Evolutionary conservation across 2,113 vertebrate genomes (phyloP).

Genomic region (Cacatua alba): DNA sequence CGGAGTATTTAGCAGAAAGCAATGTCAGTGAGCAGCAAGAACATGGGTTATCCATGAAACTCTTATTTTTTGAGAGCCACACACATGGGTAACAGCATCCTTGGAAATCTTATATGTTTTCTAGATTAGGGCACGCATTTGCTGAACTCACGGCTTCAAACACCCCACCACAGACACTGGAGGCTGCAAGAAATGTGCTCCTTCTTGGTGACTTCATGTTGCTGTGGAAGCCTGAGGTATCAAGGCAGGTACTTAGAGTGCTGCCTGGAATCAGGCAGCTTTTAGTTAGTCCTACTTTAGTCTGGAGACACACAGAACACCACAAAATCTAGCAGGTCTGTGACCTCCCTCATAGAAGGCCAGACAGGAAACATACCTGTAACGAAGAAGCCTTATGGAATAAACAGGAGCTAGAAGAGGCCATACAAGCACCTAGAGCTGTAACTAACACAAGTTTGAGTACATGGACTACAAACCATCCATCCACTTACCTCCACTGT

Average conservation of each 20-base stretch:
- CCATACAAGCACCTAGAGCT: neutral
- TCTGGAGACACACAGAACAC: neutral
- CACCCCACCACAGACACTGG: accelerated
- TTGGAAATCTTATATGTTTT: neutral
- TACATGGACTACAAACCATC: neutral
- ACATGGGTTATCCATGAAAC: accelerated
- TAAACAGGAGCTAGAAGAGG: neutral
- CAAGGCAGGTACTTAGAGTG: neutral
- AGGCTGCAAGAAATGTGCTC: neutral
- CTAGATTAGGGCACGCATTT: neutral
- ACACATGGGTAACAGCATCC: neutral
- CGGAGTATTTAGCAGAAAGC: neutral
- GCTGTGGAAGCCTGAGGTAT: neutral
- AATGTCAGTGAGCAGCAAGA: accelerated
- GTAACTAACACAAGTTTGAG: neutral
- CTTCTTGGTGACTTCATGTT: neutral
- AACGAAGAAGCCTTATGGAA: neutral
- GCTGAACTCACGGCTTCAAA: neutral
- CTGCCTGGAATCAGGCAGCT: neutral
- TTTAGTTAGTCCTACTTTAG: neutral
- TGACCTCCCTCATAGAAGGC: neutral
- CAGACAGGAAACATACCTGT: neutral
- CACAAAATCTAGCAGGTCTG: neutral
- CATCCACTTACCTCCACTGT: constrained; percentile 84
- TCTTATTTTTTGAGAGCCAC: neutral